Evolutionary conservation across 30 jellyfish, hydroid and myxozoan species (phyloP), one percentile per base, ranked within the genome.

Genomic region (Hydractinia symbiolongicarpus): DNA sequence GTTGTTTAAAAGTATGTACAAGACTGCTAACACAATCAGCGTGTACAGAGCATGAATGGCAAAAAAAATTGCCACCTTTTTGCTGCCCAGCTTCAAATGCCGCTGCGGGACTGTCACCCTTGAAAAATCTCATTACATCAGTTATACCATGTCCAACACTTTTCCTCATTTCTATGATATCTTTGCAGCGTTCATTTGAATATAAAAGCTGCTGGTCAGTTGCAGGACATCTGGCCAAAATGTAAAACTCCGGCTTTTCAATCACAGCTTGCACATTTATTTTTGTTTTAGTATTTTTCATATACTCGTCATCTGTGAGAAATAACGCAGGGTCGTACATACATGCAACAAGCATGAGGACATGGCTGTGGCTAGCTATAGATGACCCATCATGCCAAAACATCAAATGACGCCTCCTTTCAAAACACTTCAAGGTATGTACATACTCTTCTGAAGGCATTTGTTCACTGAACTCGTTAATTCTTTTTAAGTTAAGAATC

Each of bases 201-300:
- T 72, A 72, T 30, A 50, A 30, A 72, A 72, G 81, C 53, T 72
- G 81, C 49, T 8, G 62, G 53, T 72, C 81, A 50, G 81, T 21
- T 21, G 81, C 44, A 21, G 44, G 81, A 72, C 56, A 72, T 21
- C 81, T 57, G 44, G 81, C 81, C 81, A 72, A 72, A 16, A 72
- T 19, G 9, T 72, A 72, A 72, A 72, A 61, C 53, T 72, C 81
- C 19, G 61, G 81, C 53, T 72, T 72, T 72, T 72, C 81, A 19
- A 72, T 61, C 16, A 72, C 53, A 21, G 81, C 44, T 72, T 72
- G 81, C 44, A 72, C 61, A 50, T 72, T 72, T 21, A 50, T 61
- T 72, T 50, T 57, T 61, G 44, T 61, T 72, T 72, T 72, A 72
- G 44, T 21, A 17, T 50, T 30, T 72, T 50, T 4, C 44, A 72